Percentiles rank a stretch among this genome's conserved stretches.
These are phyloP conservation scores for Eristalis intricaria DNA, from an alignment of 2,888 invertebrate genomes.

Conservation along the genomic window DNA sequence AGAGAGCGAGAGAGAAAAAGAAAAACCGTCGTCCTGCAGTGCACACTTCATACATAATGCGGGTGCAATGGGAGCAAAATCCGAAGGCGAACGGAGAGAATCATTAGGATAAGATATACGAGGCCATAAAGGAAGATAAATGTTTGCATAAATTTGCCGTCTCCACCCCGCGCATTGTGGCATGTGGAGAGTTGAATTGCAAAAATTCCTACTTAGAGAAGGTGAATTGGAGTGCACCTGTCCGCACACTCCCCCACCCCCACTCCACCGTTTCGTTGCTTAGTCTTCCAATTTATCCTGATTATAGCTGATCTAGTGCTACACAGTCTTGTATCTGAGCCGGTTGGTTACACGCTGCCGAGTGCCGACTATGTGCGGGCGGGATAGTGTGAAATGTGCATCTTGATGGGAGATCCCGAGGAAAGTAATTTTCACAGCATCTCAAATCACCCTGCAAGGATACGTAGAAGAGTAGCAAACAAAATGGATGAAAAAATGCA, in stretches of 20 bases:
- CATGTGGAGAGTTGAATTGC: constrained; percentile 60
- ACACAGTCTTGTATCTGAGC: constrained; percentile 30
- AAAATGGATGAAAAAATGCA: not conserved
- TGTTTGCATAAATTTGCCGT: constrained; percentile 74
- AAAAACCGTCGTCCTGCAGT: constrained; percentile 27
- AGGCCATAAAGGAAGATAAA: constrained; percentile 74
- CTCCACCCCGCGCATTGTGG: constrained; percentile 22
- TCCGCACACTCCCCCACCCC: not conserved
- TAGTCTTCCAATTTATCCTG: constrained; percentile 49
- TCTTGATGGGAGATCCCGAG: constrained; percentile 43
- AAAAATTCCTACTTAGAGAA: constrained; percentile 62
- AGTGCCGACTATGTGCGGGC: constrained; percentile 9
- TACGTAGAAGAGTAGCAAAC: constrained; percentile 5
- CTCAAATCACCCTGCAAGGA: constrained; percentile 54
- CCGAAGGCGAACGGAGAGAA: constrained; percentile 72
- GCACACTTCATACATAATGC: constrained; percentile 57
- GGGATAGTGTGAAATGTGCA: constrained; percentile 50
- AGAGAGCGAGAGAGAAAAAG: not conserved
- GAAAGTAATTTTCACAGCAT: constrained; percentile 64
- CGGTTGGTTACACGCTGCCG: not conserved
- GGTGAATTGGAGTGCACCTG: constrained; percentile 56
- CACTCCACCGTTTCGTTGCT: not conserved
- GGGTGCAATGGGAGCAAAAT: constrained; percentile 65
- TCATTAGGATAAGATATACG: constrained; percentile 74
- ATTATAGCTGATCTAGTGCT: constrained; percentile 59